These are phyloP conservation scores for Gymnorhina tibicen DNA, from an alignment of 2,113 vertebrate species.

Conservation along the genomic window DNA sequence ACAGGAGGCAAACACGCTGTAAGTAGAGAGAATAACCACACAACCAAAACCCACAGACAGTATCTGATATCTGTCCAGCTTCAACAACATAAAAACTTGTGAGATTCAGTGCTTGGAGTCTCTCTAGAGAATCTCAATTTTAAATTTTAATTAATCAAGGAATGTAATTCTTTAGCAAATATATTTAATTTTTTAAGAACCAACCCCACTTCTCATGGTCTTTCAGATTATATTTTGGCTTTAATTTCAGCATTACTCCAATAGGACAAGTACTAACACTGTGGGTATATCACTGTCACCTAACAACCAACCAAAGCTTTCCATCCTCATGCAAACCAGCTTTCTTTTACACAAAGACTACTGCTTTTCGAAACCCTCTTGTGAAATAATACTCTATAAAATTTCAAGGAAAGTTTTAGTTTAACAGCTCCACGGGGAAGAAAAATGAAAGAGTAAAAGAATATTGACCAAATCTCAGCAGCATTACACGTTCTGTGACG, in stretches of 20 bases:
- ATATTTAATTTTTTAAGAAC: not conserved
- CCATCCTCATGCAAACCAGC: not conserved
- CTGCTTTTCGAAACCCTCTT: not conserved
- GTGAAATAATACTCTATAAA: not conserved
- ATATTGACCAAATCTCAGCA: not conserved
- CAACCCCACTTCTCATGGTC: not conserved
- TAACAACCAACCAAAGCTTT: not conserved
- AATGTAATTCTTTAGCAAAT: not conserved
- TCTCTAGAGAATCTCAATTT: not conserved
- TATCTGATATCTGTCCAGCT: not conserved
- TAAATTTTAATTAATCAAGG: not conserved
- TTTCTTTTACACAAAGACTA: not conserved
- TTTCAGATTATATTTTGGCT: not conserved
- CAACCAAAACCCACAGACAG: not conserved
- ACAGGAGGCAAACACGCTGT: not conserved
- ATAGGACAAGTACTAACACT: not conserved
- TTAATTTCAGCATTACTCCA: not conserved
- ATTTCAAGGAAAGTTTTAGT: not conserved
- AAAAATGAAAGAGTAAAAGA: not conserved
- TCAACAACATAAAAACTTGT: not conserved
- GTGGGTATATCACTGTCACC: not conserved
- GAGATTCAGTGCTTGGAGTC: not conserved
- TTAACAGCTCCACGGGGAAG: not conserved
- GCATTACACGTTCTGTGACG: not conserved
- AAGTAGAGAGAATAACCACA: not conserved